phyloP scores from a whole-genome alignment of 2,797 vertebrate species.

The Gymnopithys bicolor region DNA sequence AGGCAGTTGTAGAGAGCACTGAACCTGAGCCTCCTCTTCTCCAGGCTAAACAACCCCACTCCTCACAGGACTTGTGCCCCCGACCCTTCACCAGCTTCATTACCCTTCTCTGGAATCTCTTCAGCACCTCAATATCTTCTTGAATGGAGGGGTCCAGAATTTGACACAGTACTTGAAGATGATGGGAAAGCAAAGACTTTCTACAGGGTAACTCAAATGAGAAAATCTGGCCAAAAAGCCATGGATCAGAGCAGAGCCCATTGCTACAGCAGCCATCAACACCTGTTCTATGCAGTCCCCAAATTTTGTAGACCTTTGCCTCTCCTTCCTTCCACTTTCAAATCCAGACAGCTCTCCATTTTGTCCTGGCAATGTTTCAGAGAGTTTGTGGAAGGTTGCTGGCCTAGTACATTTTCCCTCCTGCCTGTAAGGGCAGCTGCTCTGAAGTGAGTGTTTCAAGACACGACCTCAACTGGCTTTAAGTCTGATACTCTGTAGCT shows the following conservation, averaged over 20 bases:
- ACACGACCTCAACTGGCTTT: not conserved
- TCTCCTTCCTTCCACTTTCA: not conserved
- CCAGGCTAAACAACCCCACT: not conserved
- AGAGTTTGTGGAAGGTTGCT: not conserved
- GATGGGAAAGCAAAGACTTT: not conserved
- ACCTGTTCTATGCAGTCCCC: accelerated
- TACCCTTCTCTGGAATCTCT: not conserved
- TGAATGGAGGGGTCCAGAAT: not conserved
- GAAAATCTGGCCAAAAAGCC: not conserved
- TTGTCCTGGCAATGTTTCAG: not conserved
- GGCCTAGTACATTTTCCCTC: not conserved
- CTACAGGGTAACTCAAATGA: not conserved
- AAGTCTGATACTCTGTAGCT: not conserved
- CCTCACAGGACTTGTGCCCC: not conserved
- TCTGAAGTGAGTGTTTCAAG: not conserved
- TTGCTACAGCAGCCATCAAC: not conserved
- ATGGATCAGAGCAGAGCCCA: not conserved
- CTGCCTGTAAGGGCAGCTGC: not conserved
- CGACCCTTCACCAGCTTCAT: not conserved
- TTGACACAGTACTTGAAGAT: accelerated
- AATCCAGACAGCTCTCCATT: not conserved
- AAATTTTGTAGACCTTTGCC: not conserved
- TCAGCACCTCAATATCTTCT: not conserved
- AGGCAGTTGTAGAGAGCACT: not conserved
- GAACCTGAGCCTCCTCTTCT: not conserved